These are phyloP conservation scores for Tholera decimalis DNA, from an alignment of 2,888 invertebrate species.

Conservation along the genomic window DNA sequence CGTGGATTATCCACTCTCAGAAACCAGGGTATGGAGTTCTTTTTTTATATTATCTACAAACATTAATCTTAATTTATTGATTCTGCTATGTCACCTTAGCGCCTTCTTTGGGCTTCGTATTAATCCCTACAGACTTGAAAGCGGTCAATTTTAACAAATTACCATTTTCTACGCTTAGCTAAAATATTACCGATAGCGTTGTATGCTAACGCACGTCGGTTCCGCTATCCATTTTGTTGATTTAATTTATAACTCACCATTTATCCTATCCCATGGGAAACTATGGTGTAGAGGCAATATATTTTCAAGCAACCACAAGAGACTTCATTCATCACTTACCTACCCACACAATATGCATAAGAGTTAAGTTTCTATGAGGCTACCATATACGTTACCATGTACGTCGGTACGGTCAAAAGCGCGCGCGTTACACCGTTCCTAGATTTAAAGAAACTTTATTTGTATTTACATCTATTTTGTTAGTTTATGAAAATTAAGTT, in stretches of 20 bases:
- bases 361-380: neutral
- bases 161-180: neutral
- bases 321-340: constrained; percentile 58
- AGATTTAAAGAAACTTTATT: too few species aligned
- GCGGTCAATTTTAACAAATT: neutral
- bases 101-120: neutral
- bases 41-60: too few species aligned
- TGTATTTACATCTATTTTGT: too few species aligned
- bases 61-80: too few species aligned
- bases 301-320: constrained; percentile 44
- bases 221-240: constrained; percentile 19
- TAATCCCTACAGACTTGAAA: neutral
- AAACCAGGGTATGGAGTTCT: too few species aligned
- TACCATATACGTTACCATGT: neutral
- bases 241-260: constrained; percentile 44
- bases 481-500: too few species aligned
- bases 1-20: too few species aligned
- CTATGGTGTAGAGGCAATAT: constrained; percentile 43
- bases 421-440: too few species aligned
- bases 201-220: constrained; percentile 34
- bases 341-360: constrained; percentile 24
- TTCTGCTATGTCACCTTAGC: too few species aligned
- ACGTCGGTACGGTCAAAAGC: too few species aligned
- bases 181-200: neutral
- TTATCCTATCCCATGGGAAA: constrained; percentile 22